Evolutionary conservation across 92 coral and sea anemone species (phyloP).

Genomic region (Bergia sp.): DNA sequence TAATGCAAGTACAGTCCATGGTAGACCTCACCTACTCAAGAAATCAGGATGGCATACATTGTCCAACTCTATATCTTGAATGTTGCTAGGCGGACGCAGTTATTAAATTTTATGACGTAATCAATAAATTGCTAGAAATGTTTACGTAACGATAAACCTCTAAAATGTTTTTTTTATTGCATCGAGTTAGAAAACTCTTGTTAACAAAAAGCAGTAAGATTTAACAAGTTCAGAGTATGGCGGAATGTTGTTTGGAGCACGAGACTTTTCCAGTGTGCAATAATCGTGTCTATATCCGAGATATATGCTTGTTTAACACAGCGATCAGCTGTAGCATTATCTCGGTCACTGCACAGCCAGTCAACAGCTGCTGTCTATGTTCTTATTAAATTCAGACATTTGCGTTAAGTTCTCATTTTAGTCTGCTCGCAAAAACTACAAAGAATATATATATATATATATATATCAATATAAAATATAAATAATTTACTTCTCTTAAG

Average conservation of each 20-base stretch:
- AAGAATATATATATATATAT: not conserved
- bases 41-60: not conserved
- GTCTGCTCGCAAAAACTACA: not conserved
- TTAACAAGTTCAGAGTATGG: not conserved
- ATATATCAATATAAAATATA: no score
- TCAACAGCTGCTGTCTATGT: not conserved
- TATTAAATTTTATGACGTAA: not conserved
- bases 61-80: not conserved
- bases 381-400: not conserved
- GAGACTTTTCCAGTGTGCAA: not conserved
- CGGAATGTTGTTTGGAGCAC: not conserved
- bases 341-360: not conserved
- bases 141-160: not conserved
- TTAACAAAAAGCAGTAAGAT: not conserved
- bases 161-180: not conserved
- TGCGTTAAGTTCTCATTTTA: not conserved
- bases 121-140: not conserved
- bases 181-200: not conserved
- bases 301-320: no score
- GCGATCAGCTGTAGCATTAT: not conserved
- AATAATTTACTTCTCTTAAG: not conserved
- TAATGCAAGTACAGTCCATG: conserved; percentile 37
- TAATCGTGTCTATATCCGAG: no score
- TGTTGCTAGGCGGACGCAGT: conserved; percentile 13
- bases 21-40: not conserved